phyloP scores from a whole-genome alignment of 2,888 invertebrate species.

The Drosophila mayaguana region DNA sequence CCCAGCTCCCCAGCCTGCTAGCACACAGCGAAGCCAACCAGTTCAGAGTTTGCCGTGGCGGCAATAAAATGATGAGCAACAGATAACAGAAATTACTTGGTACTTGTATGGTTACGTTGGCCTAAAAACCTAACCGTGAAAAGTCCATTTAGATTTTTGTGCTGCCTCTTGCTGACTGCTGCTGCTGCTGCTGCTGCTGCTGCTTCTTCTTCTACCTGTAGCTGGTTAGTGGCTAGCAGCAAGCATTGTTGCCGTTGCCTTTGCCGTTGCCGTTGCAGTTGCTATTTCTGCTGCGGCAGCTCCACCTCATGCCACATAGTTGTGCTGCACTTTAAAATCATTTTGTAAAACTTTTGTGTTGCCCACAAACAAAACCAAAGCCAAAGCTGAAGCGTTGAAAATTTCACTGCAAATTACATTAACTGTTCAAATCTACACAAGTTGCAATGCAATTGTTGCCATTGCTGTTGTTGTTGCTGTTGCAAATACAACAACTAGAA shows the following conservation, averaged over 20 bases:
- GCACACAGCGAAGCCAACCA: slow-evolving; percentile 35
- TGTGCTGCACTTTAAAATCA: slow-evolving; percentile 73
- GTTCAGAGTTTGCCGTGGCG: slow-evolving; percentile 61
- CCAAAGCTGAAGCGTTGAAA: slow-evolving; percentile 65
- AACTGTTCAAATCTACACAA: slow-evolving; percentile 42
- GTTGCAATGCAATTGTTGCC: slow-evolving; percentile 14
- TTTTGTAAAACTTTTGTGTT: slow-evolving; percentile 59
- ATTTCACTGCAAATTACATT: slow-evolving; percentile 73
- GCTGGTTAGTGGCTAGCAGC: slow-evolving; percentile 31
- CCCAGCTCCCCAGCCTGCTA: background rate
- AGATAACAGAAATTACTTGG: slow-evolving; percentile 76
- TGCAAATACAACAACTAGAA: slow-evolving; percentile 24
- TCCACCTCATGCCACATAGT: slow-evolving; percentile 60
- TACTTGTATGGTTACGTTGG: slow-evolving; percentile 64
- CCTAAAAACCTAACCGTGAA: slow-evolving; percentile 75
- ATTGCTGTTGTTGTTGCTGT: slow-evolving; percentile 25
- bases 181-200: background rate
- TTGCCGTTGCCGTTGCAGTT: slow-evolving; percentile 25
- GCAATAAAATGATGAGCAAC: slow-evolving; percentile 76
- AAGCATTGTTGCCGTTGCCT: slow-evolving; percentile 31
- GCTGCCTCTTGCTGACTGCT: slow-evolving; percentile 28
- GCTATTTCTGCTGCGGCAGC: slow-evolving; percentile 49
- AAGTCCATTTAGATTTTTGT: slow-evolving; percentile 67
- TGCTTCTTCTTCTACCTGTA: slow-evolving; percentile 43
- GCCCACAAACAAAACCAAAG: slow-evolving; percentile 55